Conservation (phyloP, 2,113 vertebrate species). For the Xyrauchen texanus region DNA sequence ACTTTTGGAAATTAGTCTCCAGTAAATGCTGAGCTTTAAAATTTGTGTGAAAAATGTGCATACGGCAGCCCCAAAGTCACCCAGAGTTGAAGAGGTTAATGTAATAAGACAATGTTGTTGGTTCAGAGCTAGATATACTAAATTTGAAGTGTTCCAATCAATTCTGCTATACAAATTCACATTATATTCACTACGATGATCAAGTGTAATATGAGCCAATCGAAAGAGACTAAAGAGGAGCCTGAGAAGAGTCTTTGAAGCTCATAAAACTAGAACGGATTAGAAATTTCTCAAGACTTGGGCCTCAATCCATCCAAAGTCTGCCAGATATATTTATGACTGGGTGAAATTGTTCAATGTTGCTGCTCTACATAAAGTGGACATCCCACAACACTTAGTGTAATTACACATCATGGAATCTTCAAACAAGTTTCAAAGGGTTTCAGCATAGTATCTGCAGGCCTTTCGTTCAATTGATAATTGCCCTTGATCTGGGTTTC, state of each 20-base stretch:
- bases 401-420: neutral
- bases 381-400: neutral
- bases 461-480: too few relatives aligned
- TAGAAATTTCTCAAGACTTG: neutral
- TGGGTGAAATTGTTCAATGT: neutral
- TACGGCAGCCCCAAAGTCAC: too few relatives aligned
- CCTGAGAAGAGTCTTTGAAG: neutral
- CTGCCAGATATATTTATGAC: neutral
- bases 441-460: too few relatives aligned
- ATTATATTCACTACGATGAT: neutral
- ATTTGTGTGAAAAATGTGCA: too few relatives aligned
- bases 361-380: neutral
- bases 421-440: neutral
- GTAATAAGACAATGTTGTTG: neutral
- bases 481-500: too few relatives aligned
- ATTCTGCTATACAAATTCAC: neutral
- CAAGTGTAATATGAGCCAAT: neutral
- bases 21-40: too few relatives aligned
- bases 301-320: neutral
- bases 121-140: neutral
- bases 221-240: neutral
- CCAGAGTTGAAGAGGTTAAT: neutral
- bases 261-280: constrained; percentile 1
- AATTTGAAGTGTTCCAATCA: neutral
- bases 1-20: too few relatives aligned